phyloP scores from a whole-genome alignment of 2,797 vertebrate species.

The Lindbergichthys nudifrons region DNA sequence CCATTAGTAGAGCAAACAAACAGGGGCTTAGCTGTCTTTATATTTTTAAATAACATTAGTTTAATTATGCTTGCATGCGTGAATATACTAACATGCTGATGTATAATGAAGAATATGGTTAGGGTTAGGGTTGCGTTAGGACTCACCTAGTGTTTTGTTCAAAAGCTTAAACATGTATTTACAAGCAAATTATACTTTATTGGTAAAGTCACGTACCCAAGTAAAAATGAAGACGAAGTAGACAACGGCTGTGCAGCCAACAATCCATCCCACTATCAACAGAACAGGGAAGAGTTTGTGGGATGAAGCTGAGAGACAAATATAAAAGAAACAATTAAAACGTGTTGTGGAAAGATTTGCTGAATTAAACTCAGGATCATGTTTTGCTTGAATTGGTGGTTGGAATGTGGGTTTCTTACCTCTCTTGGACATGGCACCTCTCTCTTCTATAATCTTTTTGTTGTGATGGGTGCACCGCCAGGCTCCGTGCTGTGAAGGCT shows the following conservation, averaged over 20 bases:
- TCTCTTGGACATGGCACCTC: constrained; percentile 38
- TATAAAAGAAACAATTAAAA: constrained; percentile 31
- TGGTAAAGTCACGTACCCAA: constrained; percentile 40
- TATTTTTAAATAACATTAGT: background rate
- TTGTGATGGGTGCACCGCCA: constrained; percentile 44
- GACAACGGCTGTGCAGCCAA: constrained; percentile 84
- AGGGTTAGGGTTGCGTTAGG: background rate
- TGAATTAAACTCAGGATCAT: background rate
- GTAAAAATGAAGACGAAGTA: constrained; percentile 87
- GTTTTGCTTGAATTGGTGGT: background rate
- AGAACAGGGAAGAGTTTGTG: constrained; percentile 80
- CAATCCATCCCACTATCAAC: constrained; percentile 87
- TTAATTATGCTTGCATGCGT: background rate
- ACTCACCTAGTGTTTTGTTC: background rate
- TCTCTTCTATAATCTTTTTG: constrained; percentile 35
- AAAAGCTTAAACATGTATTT: background rate
- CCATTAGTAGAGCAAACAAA: constrained; percentile 36
- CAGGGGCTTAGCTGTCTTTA: no score
- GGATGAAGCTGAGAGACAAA: constrained; percentile 53
- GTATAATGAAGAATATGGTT: no score
- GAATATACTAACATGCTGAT: background rate
- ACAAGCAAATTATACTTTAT: constrained; percentile 6
- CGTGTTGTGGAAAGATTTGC: constrained; percentile 17
- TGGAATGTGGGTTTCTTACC: constrained; percentile 51
- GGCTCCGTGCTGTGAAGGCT: constrained; percentile 42